Evolutionary conservation across 2,113 vertebrate species (phyloP).

Genomic region (Notothenia coriiceps): DNA sequence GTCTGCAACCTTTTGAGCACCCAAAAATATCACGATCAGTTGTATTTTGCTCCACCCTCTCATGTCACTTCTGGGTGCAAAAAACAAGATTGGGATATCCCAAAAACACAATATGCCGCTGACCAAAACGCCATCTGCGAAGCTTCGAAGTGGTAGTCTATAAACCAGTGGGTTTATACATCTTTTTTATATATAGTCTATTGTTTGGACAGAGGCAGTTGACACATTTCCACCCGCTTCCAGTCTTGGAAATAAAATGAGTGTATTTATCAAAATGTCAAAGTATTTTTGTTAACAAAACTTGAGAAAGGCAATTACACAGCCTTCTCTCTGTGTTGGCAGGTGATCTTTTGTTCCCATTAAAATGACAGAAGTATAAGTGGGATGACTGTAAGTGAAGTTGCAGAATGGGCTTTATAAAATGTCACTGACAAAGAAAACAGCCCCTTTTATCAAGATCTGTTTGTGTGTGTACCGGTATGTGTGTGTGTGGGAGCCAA

Average conservation of each 20-base stretch:
- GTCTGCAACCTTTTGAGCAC: no score
- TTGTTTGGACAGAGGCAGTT: not conserved
- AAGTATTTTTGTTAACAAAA: not conserved
- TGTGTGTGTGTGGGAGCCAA: slow-evolving; percentile 43
- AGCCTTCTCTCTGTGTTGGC: not conserved
- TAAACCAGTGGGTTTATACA: no score
- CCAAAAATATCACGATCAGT: no score
- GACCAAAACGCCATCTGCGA: no score
- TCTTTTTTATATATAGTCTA: no score
- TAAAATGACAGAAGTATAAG: not conserved
- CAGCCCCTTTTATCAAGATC: slow-evolving; percentile 14
- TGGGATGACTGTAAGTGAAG: slow-evolving; percentile 14
- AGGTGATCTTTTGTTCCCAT: slow-evolving; percentile 4
- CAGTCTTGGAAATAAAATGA: no score
- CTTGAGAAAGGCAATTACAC: no score
- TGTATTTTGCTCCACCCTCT: no score
- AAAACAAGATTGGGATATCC: no score
- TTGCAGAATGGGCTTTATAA: slow-evolving; percentile 42
- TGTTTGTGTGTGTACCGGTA: slow-evolving; percentile 17
- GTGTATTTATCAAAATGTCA: not conserved
- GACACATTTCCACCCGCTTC: not conserved
- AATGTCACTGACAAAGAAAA: slow-evolving; percentile 56
- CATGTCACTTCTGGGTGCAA: no score
- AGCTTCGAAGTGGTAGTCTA: no score
- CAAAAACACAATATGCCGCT: no score